phyloP scores from a whole-genome alignment of 1,140 invertebrate genomes.

The Archegozetes longisetosus region DNA sequence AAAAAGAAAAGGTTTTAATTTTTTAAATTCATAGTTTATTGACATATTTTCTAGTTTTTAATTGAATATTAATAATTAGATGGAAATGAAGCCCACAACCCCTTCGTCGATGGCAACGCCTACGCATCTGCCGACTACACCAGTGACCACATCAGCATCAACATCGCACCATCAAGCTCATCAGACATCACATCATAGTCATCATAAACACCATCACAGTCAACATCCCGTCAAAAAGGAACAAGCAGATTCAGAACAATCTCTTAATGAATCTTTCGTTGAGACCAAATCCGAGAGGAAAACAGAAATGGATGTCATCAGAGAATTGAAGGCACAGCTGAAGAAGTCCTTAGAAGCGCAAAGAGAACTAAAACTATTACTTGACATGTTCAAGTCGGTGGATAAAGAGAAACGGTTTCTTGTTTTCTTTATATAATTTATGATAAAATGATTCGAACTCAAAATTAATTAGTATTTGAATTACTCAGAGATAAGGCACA shows the following conservation, averaged over 20 bases:
- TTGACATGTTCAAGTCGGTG: slow-evolving; percentile 94
- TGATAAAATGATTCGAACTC: background rate
- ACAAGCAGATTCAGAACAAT: background rate
- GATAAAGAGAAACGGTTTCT: slow-evolving; percentile 68
- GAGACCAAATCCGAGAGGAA: background rate
- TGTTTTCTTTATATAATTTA: background rate
- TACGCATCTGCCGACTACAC: background rate
- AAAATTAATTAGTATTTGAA: background rate
- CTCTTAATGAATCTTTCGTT: background rate
- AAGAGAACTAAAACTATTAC: slow-evolving; percentile 60
- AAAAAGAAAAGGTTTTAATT: background rate
- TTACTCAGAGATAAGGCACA: slow-evolving; percentile 20
- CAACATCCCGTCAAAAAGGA: background rate
- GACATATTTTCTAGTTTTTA: too few species aligned
- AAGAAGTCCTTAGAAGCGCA: slow-evolving; percentile 62
- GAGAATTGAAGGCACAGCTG: slow-evolving; percentile 74
- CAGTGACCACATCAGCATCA: background rate
- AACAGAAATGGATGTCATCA: slow-evolving; percentile 37
- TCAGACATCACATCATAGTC: background rate
- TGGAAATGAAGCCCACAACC: background rate
- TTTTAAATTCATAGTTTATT: too few species aligned
- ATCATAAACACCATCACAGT: background rate
- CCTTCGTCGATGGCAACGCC: background rate
- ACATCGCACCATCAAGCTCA: too few species aligned
- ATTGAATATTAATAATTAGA: background rate